Percentiles rank a stretch among this genome's conserved stretches.
phyloP scores from a whole-genome alignment of 2,797 vertebrate genomes.

The Anguilla marmorata region DNA sequence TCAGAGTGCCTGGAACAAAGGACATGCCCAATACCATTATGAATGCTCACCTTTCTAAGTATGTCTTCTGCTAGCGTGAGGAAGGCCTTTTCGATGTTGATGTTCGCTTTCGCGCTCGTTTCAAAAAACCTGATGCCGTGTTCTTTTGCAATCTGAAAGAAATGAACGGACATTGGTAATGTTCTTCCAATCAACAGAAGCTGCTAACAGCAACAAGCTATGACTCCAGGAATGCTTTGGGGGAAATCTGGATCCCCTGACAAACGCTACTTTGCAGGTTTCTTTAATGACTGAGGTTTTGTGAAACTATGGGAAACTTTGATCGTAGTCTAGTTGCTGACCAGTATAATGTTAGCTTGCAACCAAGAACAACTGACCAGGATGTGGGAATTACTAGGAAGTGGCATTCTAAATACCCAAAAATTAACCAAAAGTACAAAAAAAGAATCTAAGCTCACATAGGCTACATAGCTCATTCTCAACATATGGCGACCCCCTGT shows the following conservation, averaged over 20 bases:
- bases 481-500: background rate
- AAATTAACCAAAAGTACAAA: background rate
- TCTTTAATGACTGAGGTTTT: background rate
- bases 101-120: conserved; percentile 87
- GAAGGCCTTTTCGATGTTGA: conserved; percentile 87
- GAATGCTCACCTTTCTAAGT: conserved; percentile 77
- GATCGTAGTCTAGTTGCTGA: no score
- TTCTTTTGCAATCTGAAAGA: conserved; percentile 77
- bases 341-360: no score
- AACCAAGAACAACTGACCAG: no score
- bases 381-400: no score
- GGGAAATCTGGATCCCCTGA: background rate
- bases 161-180: background rate
- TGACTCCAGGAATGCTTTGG: background rate
- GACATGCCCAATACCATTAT: background rate
- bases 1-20: background rate
- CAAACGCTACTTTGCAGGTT: background rate
- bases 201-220: background rate
- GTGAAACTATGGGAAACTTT: background rate
- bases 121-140: conserved; percentile 86
- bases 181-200: background rate
- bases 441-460: background rate
- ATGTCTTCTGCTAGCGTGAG: conserved; percentile 87
- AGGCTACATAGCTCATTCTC: background rate
- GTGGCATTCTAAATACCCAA: no score